Conservation (phyloP, 1,140 invertebrate genomes). For the Thrips palmi region DNA sequence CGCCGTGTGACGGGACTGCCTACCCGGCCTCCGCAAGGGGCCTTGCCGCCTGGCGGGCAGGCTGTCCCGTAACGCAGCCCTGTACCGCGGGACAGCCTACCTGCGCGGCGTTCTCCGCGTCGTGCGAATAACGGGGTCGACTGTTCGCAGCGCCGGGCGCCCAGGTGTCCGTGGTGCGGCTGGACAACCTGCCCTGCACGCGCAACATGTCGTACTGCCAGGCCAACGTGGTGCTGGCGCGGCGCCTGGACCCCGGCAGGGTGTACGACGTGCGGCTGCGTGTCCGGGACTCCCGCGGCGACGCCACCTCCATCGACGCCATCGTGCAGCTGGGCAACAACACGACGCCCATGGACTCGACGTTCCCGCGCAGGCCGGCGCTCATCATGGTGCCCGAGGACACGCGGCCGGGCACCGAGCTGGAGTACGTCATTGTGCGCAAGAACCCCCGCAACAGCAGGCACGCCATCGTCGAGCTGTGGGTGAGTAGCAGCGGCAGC, state of each 20-base stretch:
- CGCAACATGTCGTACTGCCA: conserved; percentile 67
- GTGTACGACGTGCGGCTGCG: conserved; percentile 64
- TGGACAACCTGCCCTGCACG: conserved; percentile 61
- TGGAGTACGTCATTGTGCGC: conserved; percentile 58
- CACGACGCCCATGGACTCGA: conserved; percentile 51
- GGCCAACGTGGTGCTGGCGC: conserved; percentile 60
- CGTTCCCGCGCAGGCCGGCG: conserved; percentile 66
- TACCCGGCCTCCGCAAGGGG: too few relatives aligned
- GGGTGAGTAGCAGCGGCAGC: conserved; percentile 30
- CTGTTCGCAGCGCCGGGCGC: too few relatives aligned
- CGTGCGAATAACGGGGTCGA: too few relatives aligned
- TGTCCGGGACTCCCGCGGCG: conserved; percentile 56
- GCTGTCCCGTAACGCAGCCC: too few relatives aligned
- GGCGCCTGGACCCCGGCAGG: conserved; percentile 49
- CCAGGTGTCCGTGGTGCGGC: conserved; percentile 45
- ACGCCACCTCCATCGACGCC: conserved; percentile 53
- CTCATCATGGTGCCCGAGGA: conserved; percentile 67
- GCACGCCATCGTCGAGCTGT: conserved; percentile 58
- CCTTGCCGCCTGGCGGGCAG: too few relatives aligned
- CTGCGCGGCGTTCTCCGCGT: too few relatives aligned
- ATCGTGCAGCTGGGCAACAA: conserved; percentile 67
- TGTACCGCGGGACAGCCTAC: too few relatives aligned
- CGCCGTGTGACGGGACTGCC: too few relatives aligned
- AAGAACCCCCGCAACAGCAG: conserved; percentile 58
- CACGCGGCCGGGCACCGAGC: conserved; percentile 54